Evolutionary conservation across 1,140 invertebrate genomes (phyloP).

Genomic region (Stegodyphus dumicola): DNA sequence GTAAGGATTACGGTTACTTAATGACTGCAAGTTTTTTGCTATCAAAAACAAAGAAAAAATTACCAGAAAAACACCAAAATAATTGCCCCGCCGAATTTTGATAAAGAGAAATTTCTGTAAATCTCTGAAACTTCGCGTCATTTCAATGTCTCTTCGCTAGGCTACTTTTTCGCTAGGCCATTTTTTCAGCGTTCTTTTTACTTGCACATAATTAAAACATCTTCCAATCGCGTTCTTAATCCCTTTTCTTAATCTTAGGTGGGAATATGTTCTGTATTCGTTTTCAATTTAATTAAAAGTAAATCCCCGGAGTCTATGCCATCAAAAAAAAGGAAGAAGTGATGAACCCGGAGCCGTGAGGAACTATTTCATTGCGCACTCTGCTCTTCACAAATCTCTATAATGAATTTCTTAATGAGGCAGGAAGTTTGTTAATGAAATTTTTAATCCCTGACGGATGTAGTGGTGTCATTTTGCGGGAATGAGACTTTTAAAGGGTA

Average conservation of each 20-base stretch:
- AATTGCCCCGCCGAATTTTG: too few relatives aligned
- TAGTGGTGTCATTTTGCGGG: slow-evolving; percentile 50
- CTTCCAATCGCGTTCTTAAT: slow-evolving; percentile 27
- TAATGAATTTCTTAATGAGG: slow-evolving; percentile 57
- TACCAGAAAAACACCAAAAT: too few relatives aligned
- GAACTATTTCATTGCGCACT: slow-evolving; percentile 18
- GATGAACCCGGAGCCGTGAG: not conserved
- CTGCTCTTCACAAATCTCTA: slow-evolving; percentile 39
- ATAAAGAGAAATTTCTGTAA: too few relatives aligned
- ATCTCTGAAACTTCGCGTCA: too few relatives aligned
- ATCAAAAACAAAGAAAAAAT: too few relatives aligned
- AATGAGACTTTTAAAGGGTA: slow-evolving; percentile 16
- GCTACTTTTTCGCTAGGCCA: too few relatives aligned
- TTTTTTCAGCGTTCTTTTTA: too few relatives aligned
- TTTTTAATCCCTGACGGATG: slow-evolving; percentile 53
- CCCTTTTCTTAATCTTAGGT: slow-evolving; percentile 22
- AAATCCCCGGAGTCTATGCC: slow-evolving; percentile 10
- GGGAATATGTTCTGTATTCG: slow-evolving; percentile 49
- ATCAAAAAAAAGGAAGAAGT: too few relatives aligned
- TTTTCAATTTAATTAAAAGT: slow-evolving; percentile 57
- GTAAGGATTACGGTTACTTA: too few relatives aligned
- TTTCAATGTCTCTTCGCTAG: too few relatives aligned
- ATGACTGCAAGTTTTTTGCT: too few relatives aligned
- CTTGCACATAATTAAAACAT: slow-evolving; percentile 43
- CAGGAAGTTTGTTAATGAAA: slow-evolving; percentile 58